Percentiles rank a stretch among this genome's conserved stretches.
Evolutionary conservation across 2,797 vertebrate genomes (phyloP).

Genomic region (Tragelaphus oryx): DNA sequence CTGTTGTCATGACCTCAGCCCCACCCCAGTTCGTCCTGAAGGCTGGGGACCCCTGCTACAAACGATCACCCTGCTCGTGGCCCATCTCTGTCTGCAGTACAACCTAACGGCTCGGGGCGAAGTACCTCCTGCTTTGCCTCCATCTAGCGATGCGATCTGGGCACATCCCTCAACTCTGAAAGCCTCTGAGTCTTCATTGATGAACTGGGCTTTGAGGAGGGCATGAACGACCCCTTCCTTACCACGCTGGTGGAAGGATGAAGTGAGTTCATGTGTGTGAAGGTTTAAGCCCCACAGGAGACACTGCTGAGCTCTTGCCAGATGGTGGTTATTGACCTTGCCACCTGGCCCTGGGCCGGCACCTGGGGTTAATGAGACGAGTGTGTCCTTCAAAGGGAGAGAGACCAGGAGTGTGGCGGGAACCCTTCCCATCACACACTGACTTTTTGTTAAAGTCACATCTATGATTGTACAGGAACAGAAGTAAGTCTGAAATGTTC

Average conservation of each 20-base stretch:
- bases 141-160: not conserved
- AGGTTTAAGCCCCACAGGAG: not conserved
- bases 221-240: not conserved
- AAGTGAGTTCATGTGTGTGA: not conserved
- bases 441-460: not conserved
- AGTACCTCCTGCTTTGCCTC: not conserved
- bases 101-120: not conserved
- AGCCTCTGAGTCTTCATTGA: not conserved
- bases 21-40: not conserved
- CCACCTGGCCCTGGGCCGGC: not conserved
- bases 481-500: not conserved
- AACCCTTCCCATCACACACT: not conserved
- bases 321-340: not conserved
- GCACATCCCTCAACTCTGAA: not conserved
- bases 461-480: too few relatives aligned
- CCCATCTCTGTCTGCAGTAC: not conserved
- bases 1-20: not conserved
- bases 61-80: rapidly evolving
- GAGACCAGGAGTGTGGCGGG: not conserved
- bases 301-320: not conserved
- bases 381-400: not conserved
- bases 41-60: not conserved
- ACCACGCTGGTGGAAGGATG: not conserved
- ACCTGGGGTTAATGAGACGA: not conserved
- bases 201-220: not conserved